phyloP scores from a whole-genome alignment of 2,113 vertebrate genomes.

The Argyrosomus japonicus region DNA sequence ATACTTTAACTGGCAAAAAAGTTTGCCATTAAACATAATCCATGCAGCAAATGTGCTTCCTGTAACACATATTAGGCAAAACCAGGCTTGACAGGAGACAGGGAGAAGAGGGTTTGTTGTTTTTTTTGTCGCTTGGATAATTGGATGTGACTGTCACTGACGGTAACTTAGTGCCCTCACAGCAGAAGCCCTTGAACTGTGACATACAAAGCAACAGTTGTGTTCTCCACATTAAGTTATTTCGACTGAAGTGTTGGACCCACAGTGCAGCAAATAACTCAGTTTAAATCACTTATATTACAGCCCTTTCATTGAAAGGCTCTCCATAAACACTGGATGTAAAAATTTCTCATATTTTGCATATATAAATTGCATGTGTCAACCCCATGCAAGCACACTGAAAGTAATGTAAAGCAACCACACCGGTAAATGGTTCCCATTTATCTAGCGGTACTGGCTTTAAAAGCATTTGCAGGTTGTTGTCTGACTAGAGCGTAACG shows the following conservation, averaged over 20 bases:
- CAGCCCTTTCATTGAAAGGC: not conserved
- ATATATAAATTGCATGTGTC: not conserved
- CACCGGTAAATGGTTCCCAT: constrained; percentile 11
- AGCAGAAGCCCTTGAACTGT: constrained; percentile 1
- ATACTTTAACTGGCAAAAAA: constrained; percentile 2
- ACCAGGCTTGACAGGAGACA: not conserved
- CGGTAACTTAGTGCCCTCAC: not conserved
- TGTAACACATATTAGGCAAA: not conserved
- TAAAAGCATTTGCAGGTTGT: constrained; percentile 14
- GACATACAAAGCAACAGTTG: not conserved
- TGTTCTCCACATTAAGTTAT: not conserved
- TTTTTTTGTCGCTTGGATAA: not conserved
- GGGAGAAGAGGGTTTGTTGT: too few relatives aligned
- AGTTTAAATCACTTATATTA: not conserved
- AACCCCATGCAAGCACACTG: not conserved
- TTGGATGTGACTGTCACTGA: constrained; percentile 7
- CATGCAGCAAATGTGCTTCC: not conserved
- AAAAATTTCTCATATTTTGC: not conserved
- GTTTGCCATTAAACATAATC: not conserved
- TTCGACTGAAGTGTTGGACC: not conserved
- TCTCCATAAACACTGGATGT: not conserved
- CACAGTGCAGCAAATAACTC: not conserved
- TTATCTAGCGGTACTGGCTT: not conserved
- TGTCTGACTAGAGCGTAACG: not conserved
- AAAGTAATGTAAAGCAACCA: not conserved